Evolutionary conservation across 2,888 invertebrate species (phyloP).

Genomic region (Tricholauxania praeusta): DNA sequence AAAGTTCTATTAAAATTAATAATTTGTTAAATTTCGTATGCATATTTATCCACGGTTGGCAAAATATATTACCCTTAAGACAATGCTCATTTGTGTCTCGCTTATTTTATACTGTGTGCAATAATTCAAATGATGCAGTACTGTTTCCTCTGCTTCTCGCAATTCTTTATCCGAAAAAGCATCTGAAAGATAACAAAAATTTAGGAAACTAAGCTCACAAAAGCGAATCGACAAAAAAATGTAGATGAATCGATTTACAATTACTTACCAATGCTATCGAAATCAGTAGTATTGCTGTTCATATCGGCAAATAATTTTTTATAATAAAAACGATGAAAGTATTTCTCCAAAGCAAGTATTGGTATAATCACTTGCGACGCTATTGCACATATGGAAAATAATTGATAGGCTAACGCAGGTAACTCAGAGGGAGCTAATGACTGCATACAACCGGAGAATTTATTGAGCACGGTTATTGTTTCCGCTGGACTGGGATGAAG

Average conservation of each 20-base stretch:
- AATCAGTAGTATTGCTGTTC: slow-evolving; percentile 64
- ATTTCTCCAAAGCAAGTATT: slow-evolving; percentile 69
- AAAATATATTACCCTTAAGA: slow-evolving; percentile 54
- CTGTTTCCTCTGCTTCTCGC: slow-evolving; percentile 73
- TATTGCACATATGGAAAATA: slow-evolving; percentile 71
- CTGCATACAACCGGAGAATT: slow-evolving; percentile 70
- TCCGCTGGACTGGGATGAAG: slow-evolving; percentile 71
- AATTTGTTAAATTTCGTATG: neutral
- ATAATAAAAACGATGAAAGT: slow-evolving; percentile 69
- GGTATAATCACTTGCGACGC: slow-evolving; percentile 66
- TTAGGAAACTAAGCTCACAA: neutral
- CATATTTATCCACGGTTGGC: neutral
- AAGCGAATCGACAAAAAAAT: neutral
- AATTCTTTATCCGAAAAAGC: slow-evolving; percentile 69
- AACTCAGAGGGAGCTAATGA: slow-evolving; percentile 72
- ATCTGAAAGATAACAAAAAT: slow-evolving; percentile 56
- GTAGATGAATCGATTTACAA: neutral
- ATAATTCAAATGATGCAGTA: slow-evolving; percentile 72
- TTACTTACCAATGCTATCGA: slow-evolving; percentile 64
- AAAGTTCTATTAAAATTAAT: slow-evolving; percentile 67
- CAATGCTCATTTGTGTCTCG: slow-evolving; percentile 61
- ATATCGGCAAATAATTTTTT: slow-evolving; percentile 64
- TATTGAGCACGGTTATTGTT: slow-evolving; percentile 70
- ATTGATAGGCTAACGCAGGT: slow-evolving; percentile 74
- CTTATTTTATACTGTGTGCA: slow-evolving; percentile 65